A percentile compares a stretch with the other conserved stretches of the same genome.
phyloP scores from a whole-genome alignment of 2,113 vertebrate species.

The Panthera leo region DNA sequence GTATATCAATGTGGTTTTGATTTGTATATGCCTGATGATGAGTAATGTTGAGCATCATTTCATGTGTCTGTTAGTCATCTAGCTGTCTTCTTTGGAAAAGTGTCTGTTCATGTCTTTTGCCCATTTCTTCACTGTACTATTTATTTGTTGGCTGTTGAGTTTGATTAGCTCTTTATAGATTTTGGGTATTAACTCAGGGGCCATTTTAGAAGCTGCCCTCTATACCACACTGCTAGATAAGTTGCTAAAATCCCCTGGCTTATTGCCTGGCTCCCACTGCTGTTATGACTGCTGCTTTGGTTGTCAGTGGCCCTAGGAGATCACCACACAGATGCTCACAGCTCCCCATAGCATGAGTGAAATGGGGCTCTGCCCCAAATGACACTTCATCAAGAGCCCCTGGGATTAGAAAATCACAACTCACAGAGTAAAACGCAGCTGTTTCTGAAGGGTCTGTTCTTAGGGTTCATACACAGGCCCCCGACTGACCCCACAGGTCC shows the following conservation, averaged over 20 bases:
- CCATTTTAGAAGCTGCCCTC: background rate
- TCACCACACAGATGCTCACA: background rate
- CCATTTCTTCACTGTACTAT: no score
- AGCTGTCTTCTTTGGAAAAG: no score
- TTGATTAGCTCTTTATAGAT: no score
- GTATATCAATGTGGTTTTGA: no score
- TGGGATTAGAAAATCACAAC: background rate
- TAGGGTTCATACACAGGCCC: no score
- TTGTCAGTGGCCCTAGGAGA: background rate
- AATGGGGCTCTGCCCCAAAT: background rate
- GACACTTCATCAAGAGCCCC: background rate
- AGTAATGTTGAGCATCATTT: no score
- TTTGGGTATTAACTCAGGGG: rapidly evolving
- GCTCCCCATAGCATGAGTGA: background rate
- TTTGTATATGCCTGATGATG: no score
- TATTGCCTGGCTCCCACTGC: background rate
- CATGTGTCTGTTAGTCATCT: no score
- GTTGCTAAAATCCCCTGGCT: background rate
- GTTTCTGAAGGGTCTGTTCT: background rate
- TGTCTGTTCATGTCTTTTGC: no score
- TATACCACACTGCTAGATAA: no score
- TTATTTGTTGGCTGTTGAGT: no score
- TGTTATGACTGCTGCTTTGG: background rate
- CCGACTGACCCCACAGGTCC: background rate
- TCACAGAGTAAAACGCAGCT: background rate